These are phyloP conservation scores for Ooceraea biroi DNA, from an alignment of 1,140 invertebrate species.

Conservation along the genomic window DNA sequence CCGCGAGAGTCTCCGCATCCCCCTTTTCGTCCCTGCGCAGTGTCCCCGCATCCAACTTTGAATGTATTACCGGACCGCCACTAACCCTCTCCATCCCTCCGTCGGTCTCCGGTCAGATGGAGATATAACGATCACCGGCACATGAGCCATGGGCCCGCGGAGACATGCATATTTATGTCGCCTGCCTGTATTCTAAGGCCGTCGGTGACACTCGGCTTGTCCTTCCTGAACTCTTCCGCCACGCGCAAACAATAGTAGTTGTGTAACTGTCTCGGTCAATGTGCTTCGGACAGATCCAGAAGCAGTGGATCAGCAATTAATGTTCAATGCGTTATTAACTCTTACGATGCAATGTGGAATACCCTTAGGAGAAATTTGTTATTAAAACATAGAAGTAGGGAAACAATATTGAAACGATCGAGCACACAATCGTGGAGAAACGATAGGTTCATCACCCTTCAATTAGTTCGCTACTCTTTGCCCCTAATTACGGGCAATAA, in stretches of 20 bases:
- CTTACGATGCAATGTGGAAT: background rate
- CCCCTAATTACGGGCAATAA: conserved; percentile 42
- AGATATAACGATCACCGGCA: conserved; percentile 83
- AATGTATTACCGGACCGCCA: conserved; percentile 84
- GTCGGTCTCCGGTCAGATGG: conserved; percentile 81
- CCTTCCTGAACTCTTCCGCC: conserved; percentile 59
- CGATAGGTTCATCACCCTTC: background rate
- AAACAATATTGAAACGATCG: background rate
- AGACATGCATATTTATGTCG: conserved; percentile 84
- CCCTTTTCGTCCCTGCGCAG: conserved; percentile 76
- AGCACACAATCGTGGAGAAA: background rate
- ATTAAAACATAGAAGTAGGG: background rate
- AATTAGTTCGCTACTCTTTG: conserved; percentile 46
- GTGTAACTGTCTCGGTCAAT: conserved; percentile 49
- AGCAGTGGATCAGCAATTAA: conserved; percentile 25
- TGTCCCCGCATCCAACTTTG: conserved; percentile 83
- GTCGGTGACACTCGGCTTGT: conserved; percentile 66
- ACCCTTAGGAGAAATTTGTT: background rate
- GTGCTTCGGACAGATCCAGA: conserved; percentile 23
- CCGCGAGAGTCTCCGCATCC: conserved; percentile 76
- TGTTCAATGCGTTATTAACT: conserved; percentile 21
- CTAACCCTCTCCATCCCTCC: conserved; percentile 66
- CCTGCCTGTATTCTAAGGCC: conserved; percentile 71
- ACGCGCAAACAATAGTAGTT: conserved; percentile 50
- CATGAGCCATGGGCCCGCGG: conserved; percentile 81